phyloP scores from a whole-genome alignment of 2,888 invertebrate species.

The Amorpha juglandis region DNA sequence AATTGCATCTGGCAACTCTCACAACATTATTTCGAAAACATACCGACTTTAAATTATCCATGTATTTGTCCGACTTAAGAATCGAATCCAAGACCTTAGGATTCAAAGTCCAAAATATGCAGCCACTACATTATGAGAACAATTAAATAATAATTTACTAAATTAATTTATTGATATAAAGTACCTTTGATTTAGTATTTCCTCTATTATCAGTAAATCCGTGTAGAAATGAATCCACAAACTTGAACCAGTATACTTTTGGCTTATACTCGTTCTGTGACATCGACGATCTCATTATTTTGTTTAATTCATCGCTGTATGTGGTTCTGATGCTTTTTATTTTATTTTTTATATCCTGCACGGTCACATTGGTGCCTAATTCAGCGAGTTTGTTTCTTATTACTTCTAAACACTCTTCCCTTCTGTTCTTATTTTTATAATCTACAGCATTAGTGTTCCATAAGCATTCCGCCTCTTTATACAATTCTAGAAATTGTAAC shows the following conservation, averaged over 20 bases:
- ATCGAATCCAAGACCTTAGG: no score
- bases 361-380: not conserved
- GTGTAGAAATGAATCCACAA: not conserved
- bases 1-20: no score
- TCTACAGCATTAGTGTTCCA: not conserved
- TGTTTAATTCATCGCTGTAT: not conserved
- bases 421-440: not conserved
- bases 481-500: not conserved
- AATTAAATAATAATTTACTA: no score
- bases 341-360: no score
- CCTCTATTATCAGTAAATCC: not conserved
- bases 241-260: not conserved
- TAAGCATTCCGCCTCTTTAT: not conserved
- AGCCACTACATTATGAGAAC: no score
- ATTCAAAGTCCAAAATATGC: no score
- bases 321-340: no score
- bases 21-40: no score
- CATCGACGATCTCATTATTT: not conserved
- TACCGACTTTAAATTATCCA: no score
- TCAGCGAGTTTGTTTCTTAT: not conserved
- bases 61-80: no score
- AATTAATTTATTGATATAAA: no score
- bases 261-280: not conserved
- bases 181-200: no score
- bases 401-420: not conserved